Evolutionary conservation across 2,113 vertebrate genomes (phyloP), one percentile per base, ranked within the genome.

Genomic region (Columba janthina): DNA sequence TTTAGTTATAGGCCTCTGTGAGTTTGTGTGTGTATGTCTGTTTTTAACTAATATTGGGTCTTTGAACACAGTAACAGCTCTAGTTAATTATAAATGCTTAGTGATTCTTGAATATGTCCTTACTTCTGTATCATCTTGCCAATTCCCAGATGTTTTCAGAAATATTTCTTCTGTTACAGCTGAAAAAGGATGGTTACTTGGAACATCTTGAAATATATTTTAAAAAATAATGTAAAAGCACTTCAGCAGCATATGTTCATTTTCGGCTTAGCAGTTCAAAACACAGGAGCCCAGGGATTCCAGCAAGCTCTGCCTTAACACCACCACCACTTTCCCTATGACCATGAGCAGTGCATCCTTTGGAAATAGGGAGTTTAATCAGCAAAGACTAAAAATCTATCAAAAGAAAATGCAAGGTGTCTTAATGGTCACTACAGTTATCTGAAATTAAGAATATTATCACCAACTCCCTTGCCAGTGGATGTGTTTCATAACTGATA

Each of bases 71-170:
- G 38, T 66, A 76, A 75, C 65, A 78, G 20, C n/a, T 66, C 67
- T 54, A 75, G 72, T 75, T 76, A 79, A 79, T 91, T 76, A 34
- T 32, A 92, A 94, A 85, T 44, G 7, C 44, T 80, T 64, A 75
- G 7, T 20, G 57, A 70, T 76, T 88, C 62, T 88, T 93, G 84
- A 88, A 53, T 60, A 40, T 29, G 50, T 71, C 36, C 44, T 74
- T 51, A 56, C 7, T 71, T 94, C 24, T 90, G 29, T 66, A 50
- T 64, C 44, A 29, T 54, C 38, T 78, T 87, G 51, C 25, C 64
- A 90, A 56, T 77, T 64, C 17, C 58, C 90, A 93, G 54, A 56
- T 93, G 61, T 92, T 88, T 90, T 77, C 65, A 90, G 70, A 85
- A 84, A 48, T 70, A 34, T 48, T 85, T 60, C n/a, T 40, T 53